Percentiles rank a stretch among this genome's conserved stretches.
Conservation (phyloP, 2,888 invertebrate genomes). For the Drosophila neutralis region DNA sequence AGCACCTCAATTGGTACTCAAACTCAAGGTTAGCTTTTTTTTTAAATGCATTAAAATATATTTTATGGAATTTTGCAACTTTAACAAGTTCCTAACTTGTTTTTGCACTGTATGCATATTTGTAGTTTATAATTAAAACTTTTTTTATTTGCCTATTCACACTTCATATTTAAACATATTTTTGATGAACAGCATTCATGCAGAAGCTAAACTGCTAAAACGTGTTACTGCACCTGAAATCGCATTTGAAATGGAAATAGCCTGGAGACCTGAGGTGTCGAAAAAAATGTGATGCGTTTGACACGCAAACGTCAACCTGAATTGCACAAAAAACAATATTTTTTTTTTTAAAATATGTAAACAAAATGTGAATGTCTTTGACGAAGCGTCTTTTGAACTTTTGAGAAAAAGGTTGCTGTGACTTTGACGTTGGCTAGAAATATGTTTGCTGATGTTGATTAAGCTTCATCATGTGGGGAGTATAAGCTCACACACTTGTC, state of each 20-base stretch:
- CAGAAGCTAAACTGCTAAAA: slow-evolving; percentile 34
- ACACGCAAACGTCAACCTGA: slow-evolving; percentile 35
- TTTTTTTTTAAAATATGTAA: background rate
- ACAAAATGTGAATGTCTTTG: slow-evolving; percentile 2
- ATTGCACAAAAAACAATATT: slow-evolving; percentile 1
- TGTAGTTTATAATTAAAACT: slow-evolving; percentile 28
- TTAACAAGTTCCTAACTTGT: slow-evolving; percentile 49
- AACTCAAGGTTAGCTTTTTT: slow-evolving; percentile 47
- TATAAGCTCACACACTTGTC: background rate
- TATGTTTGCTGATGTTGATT: slow-evolving; percentile 6
- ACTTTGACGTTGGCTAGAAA: background rate
- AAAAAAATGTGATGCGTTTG: slow-evolving; percentile 31
- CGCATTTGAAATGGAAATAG: slow-evolving; percentile 18
- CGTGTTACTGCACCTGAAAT: slow-evolving; percentile 23
- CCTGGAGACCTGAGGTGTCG: slow-evolving; percentile 12
- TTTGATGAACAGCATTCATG: slow-evolving; percentile 32
- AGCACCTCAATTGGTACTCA: slow-evolving; percentile 15
- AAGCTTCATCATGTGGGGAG: background rate
- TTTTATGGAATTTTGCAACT: slow-evolving; percentile 25
- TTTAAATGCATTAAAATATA: slow-evolving; percentile 40
- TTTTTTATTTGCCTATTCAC: slow-evolving; percentile 28
- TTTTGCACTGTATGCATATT: slow-evolving; percentile 49
- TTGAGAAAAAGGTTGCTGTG: slow-evolving; percentile 1
- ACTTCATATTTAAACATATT: slow-evolving; percentile 33
- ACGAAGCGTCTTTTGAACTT: slow-evolving; percentile 1